Conservation (phyloP, 2,113 vertebrate genomes). For the Apistogramma diplotaenia region DNA sequence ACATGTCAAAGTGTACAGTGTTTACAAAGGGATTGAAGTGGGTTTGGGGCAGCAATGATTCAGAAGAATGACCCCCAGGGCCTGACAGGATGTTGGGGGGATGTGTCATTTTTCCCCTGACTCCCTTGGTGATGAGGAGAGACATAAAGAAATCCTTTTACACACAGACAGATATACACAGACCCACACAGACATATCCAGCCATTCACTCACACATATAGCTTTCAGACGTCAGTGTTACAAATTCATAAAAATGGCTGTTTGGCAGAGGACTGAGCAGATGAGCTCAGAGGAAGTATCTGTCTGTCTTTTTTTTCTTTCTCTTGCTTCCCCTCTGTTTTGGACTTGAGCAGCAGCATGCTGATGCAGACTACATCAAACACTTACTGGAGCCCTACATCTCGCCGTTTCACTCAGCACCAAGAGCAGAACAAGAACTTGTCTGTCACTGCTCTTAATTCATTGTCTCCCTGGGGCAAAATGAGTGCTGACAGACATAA, state of each 20-base stretch:
- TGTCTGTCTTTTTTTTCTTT: conserved; percentile 3
- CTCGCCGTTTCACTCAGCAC: conserved; percentile 52
- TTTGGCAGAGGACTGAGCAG: conserved; percentile 60
- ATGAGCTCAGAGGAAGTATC: conserved; percentile 73
- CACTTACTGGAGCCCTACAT: conserved; percentile 43
- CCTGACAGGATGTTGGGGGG: conserved; percentile 74
- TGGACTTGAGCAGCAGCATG: conserved; percentile 46
- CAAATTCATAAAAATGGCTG: conserved; percentile 58
- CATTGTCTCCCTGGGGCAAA: conserved; percentile 70
- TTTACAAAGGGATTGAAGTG: conserved; percentile 66
- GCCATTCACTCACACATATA: conserved; percentile 44
- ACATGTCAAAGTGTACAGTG: conserved; percentile 61
- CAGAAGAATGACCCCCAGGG: conserved; percentile 66
- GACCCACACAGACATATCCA: conserved; percentile 40
- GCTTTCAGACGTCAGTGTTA: conserved; percentile 57
- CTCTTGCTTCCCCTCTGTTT: conserved; percentile 14
- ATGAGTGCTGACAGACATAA: conserved; percentile 65
- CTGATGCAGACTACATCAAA: conserved; percentile 64
- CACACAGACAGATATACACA: conserved; percentile 49
- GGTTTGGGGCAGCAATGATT: conserved; percentile 68
- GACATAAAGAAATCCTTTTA: conserved; percentile 77
- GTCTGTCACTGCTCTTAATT: conserved; percentile 72
- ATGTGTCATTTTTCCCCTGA: conserved; percentile 66
- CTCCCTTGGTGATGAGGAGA: conserved; percentile 68
- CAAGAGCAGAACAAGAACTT: conserved; percentile 69